Percentiles rank a stretch among this genome's conserved stretches.
Conservation (phyloP, 2,797 vertebrate species). For the Morelia viridis region DNA sequence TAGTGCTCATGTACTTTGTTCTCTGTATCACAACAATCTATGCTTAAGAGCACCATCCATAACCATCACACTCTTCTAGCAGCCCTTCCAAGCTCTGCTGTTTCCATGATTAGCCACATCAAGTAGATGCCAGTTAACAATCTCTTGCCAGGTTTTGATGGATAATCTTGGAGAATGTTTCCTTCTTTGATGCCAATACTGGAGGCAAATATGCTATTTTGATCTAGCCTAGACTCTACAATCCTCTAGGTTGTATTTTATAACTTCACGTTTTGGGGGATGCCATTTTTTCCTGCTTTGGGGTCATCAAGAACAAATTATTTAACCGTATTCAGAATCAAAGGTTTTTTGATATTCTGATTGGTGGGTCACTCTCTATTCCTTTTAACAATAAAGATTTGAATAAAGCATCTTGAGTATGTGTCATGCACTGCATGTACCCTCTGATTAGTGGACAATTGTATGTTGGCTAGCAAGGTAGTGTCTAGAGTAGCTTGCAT, state of each 20-base stretch:
- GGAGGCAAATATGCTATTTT: conserved; percentile 13
- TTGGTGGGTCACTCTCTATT: neutral
- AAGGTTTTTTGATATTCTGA: neutral
- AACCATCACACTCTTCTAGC: neutral
- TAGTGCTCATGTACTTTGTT: neutral
- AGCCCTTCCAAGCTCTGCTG: neutral
- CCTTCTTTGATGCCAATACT: neutral
- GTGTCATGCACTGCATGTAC: no score
- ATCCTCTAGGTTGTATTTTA: neutral
- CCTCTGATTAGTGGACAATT: no score
- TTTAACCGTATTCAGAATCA: neutral
- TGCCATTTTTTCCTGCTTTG: neutral
- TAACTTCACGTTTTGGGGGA: neutral
- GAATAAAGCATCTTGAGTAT: no score
- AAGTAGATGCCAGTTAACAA: neutral
- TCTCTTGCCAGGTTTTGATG: conserved; percentile 5
- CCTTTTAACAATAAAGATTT: neutral
- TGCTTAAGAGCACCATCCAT: neutral
- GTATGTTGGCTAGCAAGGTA: no score
- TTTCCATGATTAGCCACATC: neutral
- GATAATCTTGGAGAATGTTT: neutral
- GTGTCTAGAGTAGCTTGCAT: no score
- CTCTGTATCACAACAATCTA: neutral
- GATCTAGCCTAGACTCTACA: conserved; percentile 4
- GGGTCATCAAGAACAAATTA: neutral